Base-by-base conservation (phyloP, 2,113 vertebrate genomes). In the Spheniscus mendiculus region DNA sequence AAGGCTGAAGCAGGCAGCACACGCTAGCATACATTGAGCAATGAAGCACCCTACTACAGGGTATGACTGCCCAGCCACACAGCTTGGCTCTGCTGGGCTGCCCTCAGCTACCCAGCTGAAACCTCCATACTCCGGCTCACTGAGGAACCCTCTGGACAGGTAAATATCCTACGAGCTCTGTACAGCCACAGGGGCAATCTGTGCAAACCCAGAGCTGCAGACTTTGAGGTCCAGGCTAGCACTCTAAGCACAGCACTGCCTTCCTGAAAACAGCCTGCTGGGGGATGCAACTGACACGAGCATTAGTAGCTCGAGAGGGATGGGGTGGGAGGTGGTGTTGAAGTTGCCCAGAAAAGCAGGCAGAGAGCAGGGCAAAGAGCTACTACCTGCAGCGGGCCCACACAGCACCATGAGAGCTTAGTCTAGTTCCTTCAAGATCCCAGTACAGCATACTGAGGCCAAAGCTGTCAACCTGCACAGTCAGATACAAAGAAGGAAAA, bases 11-110 rank as follows among this genome's bases (percentile, higher is more conserved):
- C n/a, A 22, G n/a, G 62, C 40, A 66, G 66, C 45, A 22, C 19
- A 10, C 1, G 4, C 7, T 8, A 2, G 59, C 30, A 3, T 1
- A 10, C 15, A 1, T 4, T 5, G 55, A 40, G 77, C 86, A n/a
- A 5, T 2, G 25, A 63, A 70, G 36, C 16, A 6, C 20, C 38
- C 38, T 27, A 1, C 27, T 14, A 15, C 10, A 19, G 30, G 36
- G n/a, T 55, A 21, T 5, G 21, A 20, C 49, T 2, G 1, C 20
- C 14, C 82, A 40, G 50, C 10, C 17, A 3, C 38, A 4, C 38
- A 17, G 36, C 59, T 49, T 15, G 29, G 40, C 29, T 70, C 44
- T 55, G n/a, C 50, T 11, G 34, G 18, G 55, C 66, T 65, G 18
- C 78, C 21, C 50, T 65, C 53, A 14, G 32, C 40, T 9, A 6